Base-by-base conservation (phyloP, 1,140 invertebrate genomes). In the Hylaeus anthracinus region DNA sequence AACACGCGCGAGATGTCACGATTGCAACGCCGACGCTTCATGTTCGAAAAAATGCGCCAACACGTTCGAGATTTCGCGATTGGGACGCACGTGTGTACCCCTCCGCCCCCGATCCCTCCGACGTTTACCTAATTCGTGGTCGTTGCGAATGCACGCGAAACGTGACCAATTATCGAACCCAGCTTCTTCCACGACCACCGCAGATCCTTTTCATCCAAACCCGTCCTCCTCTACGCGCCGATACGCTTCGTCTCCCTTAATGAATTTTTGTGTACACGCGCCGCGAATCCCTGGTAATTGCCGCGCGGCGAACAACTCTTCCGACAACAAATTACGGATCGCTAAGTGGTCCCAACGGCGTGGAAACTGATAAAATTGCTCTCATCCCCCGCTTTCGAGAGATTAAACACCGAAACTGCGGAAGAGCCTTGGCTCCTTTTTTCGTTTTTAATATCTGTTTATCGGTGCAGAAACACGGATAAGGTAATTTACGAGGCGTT, bases 91-190 rank as follows among this genome's bases (percentile, higher is more conserved):
- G 48, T 66, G 69, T 69, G 48, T 64, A 6, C 4, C 55, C 41
- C 5, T n/a, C 66, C 26, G 26, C 26, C 26, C 26, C 26, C 26
- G 26, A 26, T 26, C 26, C 26, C 26, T 26, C 26, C 48, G 55
- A 51, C 53, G 55, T 79, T 85, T 79, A 74, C 45, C 75, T 69
- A 74, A 79, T 72, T 85, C 61, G 75, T 64, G 37, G 60, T 3
- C 58, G 14, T 41, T 51, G 58, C 53, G 43, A 82, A 63, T 37
- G 26, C 67, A 12, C 51, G 51, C 41, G 64, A 84, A 51, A 85
- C 77, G 82, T 81, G 77, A 84, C 77, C 82, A 85, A 85, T 85
- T 84, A 81, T 79, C 37, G 65, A 67, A 60, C 67, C 41, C 15
- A 14, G 51, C 56, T 39, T 66, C 60, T 56, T 74, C 75, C 48